These are phyloP conservation scores for Odobenus rosmarus DNA, from an alignment of 2,113 vertebrate genomes.

Conservation along the genomic window DNA sequence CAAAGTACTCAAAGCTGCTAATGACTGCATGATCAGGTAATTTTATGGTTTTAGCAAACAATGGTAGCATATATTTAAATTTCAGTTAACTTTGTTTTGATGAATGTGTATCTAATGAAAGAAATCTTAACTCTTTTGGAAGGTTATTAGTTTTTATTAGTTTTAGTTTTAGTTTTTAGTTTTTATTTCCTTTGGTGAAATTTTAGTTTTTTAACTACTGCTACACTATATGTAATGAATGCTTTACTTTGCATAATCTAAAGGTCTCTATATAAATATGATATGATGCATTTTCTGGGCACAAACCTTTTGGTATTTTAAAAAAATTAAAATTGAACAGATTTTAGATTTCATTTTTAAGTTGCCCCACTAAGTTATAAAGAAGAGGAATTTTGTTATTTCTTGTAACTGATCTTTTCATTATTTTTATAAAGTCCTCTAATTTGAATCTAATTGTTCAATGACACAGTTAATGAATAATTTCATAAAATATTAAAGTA, in stretches of 20 bases:
- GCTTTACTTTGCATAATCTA: conserved; percentile 21
- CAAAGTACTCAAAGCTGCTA: conserved; percentile 58
- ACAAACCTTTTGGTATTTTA: neutral
- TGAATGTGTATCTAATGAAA: conserved; percentile 48
- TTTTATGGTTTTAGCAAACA: conserved; percentile 69
- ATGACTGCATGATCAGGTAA: conserved; percentile 43
- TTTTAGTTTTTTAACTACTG: conserved; percentile 53
- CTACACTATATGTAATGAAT: conserved; percentile 10
- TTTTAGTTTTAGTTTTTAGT: conserved; percentile 45
- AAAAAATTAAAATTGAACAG: neutral
- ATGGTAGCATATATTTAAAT: conserved; percentile 38
- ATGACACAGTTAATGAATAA: neutral
- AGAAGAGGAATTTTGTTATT: neutral
- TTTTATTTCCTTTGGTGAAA: neutral
- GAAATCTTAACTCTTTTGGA: neutral
- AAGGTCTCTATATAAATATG: neutral
- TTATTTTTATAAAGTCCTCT: neutral
- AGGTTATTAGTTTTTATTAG: conserved; percentile 38
- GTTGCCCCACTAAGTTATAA: neutral
- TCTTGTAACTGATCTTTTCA: neutral
- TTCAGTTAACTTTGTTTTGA: conserved; percentile 62
- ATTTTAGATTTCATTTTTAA: conserved; percentile 13
- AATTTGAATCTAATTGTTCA: neutral
- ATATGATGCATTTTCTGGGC: neutral
- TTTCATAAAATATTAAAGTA: neutral